Evolutionary conservation across 2,888 invertebrate genomes (phyloP).

Genomic region (Acleris emargana): DNA sequence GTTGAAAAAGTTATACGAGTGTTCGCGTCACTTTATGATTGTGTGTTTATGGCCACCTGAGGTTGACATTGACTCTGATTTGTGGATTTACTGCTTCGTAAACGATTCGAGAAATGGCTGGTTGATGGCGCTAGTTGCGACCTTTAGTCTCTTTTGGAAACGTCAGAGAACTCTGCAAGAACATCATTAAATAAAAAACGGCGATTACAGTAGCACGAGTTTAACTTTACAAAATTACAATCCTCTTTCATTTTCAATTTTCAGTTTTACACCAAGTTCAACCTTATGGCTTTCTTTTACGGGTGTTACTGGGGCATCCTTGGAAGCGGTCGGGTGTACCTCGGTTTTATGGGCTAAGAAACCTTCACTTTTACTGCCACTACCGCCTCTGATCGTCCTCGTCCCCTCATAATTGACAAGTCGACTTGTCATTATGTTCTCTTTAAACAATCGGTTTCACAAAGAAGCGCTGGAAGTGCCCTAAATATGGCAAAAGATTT

Average conservation of each 20-base stretch:
- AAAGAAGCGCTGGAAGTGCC: slow-evolving; percentile 21
- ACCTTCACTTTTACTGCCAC: slow-evolving; percentile 79
- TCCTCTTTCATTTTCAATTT: background rate
- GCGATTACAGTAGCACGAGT: background rate
- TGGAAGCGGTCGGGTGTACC: slow-evolving; percentile 72
- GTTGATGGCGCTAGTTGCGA: slow-evolving; percentile 45
- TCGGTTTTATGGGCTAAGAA: slow-evolving; percentile 75
- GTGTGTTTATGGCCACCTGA: slow-evolving; percentile 80
- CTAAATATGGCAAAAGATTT: background rate
- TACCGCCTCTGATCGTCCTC: slow-evolving; percentile 80
- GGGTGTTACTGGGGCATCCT: slow-evolving; percentile 47
- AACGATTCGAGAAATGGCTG: slow-evolving; percentile 62
- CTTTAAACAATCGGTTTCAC: slow-evolving; percentile 65
- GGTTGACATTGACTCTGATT: slow-evolving; percentile 83
- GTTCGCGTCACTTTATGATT: slow-evolving; percentile 82
- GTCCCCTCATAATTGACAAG: slow-evolving; percentile 81
- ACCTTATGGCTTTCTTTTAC: slow-evolving; percentile 56
- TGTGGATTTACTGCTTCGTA: slow-evolving; percentile 77
- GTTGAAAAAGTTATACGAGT: slow-evolving; percentile 83
- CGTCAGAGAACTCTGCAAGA: background rate
- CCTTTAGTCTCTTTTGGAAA: no score
- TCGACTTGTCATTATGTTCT: slow-evolving; percentile 76
- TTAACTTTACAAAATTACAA: slow-evolving; percentile 2
- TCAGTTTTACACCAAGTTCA: slow-evolving; percentile 45
- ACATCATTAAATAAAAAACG: background rate